Base-by-base conservation (phyloP, 2,888 invertebrate genomes). In the Drosophila nr. medialis region DNA sequence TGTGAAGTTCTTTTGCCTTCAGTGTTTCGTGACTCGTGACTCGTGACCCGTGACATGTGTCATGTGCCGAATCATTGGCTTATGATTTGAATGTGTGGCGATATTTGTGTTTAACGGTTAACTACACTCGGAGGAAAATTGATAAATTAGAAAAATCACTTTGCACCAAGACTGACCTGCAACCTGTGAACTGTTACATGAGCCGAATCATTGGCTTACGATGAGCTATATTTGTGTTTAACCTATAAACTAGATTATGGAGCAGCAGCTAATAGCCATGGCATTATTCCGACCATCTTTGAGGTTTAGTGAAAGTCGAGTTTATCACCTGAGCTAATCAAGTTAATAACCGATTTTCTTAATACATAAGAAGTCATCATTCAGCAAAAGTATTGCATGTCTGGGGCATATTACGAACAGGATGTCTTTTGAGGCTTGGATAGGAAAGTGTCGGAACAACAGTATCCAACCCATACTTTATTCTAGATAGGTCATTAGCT, bases 371-470 rank as follows among this genome's bases (percentile, higher is more conserved):
- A 76, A 87, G 71, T 59, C 71, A 59, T 67, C 71, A 53, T 53
- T 66, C 74, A 42, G 27, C 27, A 38, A 61, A 36, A 38, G 60
- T 40, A 64, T 89, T 75, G 89, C 84, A 89, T 84, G 84, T 86
- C 60, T 56, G 36, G 6, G 58, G 42, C n/a, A 61, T 50, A 84
- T 84, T 86, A 84, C 70, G 49, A 59, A 75, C 73, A 84, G 84
- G 84, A 89, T 87, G 81, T 84, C 77, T 69, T 64, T 61, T 64
- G 53, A 64, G 64, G 55, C 13, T 65, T 75, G 66, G 84, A 86
- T 83, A 76, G 89, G 72, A 84, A 86, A 89, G 84, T 85, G 84
- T 84, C 70, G 86, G 67, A 64, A 55, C 36, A 62, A 42, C 42
- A 42, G 30, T 29, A 38, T n/a, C 27, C 55, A 55, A n/a, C 45